A percentile compares a stretch with the other conserved stretches of the same genome.
phyloP scores from a whole-genome alignment of 2,888 invertebrate genomes.

The Mesorhabditis belari region DNA sequence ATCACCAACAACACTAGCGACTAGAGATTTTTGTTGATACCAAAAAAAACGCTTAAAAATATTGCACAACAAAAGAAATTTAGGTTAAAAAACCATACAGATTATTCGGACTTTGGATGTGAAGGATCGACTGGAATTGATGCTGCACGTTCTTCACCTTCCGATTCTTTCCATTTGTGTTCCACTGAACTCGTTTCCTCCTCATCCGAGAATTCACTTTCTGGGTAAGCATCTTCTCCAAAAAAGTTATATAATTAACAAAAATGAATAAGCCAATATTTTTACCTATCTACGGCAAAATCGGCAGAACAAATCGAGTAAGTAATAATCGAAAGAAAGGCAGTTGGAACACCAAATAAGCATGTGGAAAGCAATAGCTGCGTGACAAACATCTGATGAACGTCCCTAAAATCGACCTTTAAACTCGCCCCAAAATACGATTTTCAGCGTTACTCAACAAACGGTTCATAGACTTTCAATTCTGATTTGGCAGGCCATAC shows the following conservation, averaged over 20 bases:
- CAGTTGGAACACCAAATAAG: conserved; percentile 84
- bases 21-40: no score
- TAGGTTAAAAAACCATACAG: not conserved
- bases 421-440: no score
- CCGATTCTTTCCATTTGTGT: no score
- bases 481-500: no score
- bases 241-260: no score
- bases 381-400: conserved; percentile 49
- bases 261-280: no score
- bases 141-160: no score
- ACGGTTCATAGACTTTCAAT: no score
- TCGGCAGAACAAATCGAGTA: conserved; percentile 89
- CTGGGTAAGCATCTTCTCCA: not conserved
- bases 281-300: conserved; percentile 59
- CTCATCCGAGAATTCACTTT: not conserved
- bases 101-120: not conserved
- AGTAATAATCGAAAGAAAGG: conserved; percentile 84
- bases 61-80: not conserved
- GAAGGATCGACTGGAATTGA: not conserved
- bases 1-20: no score
- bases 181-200: not conserved
- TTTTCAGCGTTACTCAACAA: no score
- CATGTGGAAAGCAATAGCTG: conserved; percentile 80
- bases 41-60: not conserved
- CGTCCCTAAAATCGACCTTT: conserved; percentile 33